Base-by-base conservation (phyloP, 2,113 vertebrate species). In the Phycodurus eques region DNA sequence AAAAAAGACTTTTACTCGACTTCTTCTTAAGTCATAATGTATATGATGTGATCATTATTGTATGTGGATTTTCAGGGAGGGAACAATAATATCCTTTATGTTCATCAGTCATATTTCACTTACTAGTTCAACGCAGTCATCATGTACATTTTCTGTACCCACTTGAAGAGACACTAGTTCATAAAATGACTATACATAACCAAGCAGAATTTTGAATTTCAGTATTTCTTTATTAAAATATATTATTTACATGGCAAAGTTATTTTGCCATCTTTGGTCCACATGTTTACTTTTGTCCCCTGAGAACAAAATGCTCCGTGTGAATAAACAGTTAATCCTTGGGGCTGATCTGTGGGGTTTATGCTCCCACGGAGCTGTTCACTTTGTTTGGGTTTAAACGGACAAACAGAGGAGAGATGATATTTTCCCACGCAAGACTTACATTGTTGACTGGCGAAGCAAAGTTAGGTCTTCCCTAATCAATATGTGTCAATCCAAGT, bases 241-340 rank as follows among this genome's bases (percentile, higher is more conserved):
- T 49, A 47, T 47, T 47, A 47, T 8, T 6, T 20, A 7, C 6
- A 11, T 7, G 15, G 5, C 17, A 31, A 22, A 22, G 22, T 59
- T 1, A 14, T 59, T 59, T 59, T 59, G 56, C n/a, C 53, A n/a
- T 56, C 19, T 67, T 74, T 31, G 60, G 46, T 47, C 5, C 3
- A 33, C 71, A 54, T 63, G 68, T 59, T 68, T 77, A 59, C 68
- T 71, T 70, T 81, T 77, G 27, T 63, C 72, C 42, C 13, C 17
- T 10, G 65, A 43, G 83, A 88, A 90, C 88, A 89, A 85, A 63
- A 47, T 9, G 75, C 71, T 76, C 62, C 87, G 76, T 89, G 80
- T 84, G 77, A 75, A 68, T 73, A 72, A 72, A 53, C 72, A 82
- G 84, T 85, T 83, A 87, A 90, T 89, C 82, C 43, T 5, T 60